Conservation (phyloP, 2,888 invertebrate species). For the Raillietiella orientalis region DNA sequence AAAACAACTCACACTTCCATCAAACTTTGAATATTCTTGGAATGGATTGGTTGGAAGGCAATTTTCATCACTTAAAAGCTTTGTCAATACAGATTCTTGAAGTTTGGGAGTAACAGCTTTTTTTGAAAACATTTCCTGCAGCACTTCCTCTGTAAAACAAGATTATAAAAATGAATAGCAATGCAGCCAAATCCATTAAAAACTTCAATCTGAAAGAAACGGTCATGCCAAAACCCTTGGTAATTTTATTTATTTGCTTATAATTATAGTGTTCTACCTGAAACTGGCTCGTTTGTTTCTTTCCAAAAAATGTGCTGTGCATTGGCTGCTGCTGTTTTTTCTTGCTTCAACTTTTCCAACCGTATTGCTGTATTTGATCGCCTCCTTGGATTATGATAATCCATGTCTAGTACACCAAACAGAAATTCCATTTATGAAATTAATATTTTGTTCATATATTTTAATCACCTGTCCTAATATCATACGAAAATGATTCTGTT, state of each 20-base stretch:
- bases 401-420: no score
- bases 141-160: constrained; percentile 7
- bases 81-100: constrained; percentile 29
- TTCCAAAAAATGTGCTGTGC: constrained; percentile 11
- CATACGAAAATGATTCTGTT: no score
- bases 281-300: constrained; percentile 5
- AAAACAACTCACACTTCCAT: constrained; percentile 33
- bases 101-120: constrained; percentile 8
- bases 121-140: constrained; percentile 8
- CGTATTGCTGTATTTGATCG: constrained; percentile 63
- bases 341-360: constrained; percentile 58
- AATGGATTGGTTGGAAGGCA: constrained; percentile 52
- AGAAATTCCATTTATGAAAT: no score
- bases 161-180: no score
- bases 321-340: constrained; percentile 23
- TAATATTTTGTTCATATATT: no score
- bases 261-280: constrained; percentile 3
- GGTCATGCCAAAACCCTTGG: no score
- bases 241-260: no score
- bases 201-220: no score
- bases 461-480: no score
- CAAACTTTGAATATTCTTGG: constrained; percentile 60
- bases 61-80: constrained; percentile 39
- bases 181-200: no score
- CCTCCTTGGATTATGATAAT: constrained; percentile 22